Conservation (phyloP, 1,140 invertebrate species). For the Philaenus spumarius region DNA sequence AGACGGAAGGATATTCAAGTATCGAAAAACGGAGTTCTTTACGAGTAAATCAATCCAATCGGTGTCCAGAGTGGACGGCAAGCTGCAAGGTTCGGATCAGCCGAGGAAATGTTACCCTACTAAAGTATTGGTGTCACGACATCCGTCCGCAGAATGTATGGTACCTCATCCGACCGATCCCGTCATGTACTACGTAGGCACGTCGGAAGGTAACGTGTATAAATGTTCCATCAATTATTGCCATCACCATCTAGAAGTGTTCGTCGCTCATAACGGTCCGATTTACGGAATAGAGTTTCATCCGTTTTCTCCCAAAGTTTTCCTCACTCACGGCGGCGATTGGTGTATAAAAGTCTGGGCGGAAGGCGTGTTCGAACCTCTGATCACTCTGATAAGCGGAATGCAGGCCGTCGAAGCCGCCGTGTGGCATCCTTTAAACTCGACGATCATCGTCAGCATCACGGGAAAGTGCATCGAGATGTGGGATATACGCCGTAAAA, state of each 20-base stretch:
- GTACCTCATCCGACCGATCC: constrained; percentile 11
- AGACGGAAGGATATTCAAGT: constrained; percentile 11
- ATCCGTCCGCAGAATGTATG: constrained; percentile 6
- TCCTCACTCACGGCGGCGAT: constrained; percentile 49
- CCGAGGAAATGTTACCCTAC: constrained; percentile 5
- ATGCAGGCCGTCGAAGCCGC: constrained; percentile 41
- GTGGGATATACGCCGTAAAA: constrained; percentile 31
- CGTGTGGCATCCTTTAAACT: constrained; percentile 48
- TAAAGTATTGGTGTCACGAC: background rate
- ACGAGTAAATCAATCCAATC: constrained; percentile 5
- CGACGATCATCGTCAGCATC: constrained; percentile 49
- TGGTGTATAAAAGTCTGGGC: constrained; percentile 52
- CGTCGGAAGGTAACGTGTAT: constrained; percentile 14
- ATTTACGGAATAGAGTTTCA: constrained; percentile 49
- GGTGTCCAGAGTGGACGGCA: background rate
- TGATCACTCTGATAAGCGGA: constrained; percentile 23
- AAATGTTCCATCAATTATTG: constrained; percentile 35
- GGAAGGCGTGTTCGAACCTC: constrained; percentile 29
- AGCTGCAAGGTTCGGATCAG: constrained; percentile 1
- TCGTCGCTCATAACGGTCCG: constrained; percentile 46
- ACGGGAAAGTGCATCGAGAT: constrained; percentile 39
- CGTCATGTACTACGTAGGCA: constrained; percentile 15
- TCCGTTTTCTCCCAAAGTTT: constrained; percentile 44
- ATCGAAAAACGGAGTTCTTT: constrained; percentile 10
- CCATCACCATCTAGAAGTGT: constrained; percentile 36